phyloP scores from a whole-genome alignment of 37 sponge, comb jelly and placozoan species.

The Chondrilla cf. caribensis region DNA sequence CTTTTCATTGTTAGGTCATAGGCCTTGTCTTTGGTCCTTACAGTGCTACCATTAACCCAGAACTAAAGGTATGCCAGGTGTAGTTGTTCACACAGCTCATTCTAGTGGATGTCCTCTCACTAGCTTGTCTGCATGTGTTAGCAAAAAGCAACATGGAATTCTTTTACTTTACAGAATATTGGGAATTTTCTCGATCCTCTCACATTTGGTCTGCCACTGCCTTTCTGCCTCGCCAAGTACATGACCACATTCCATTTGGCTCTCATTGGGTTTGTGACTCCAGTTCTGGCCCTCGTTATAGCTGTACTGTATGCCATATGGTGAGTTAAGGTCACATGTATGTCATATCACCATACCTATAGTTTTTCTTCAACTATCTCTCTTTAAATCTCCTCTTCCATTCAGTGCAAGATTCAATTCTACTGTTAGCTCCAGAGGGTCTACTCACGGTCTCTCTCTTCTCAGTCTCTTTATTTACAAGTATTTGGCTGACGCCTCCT shows the following conservation, averaged over 20 bases:
- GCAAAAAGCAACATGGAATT: too few relatives aligned
- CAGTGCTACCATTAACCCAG: background rate
- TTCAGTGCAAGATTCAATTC: constrained; percentile 38
- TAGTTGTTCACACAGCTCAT: too few relatives aligned
- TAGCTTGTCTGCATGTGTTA: too few relatives aligned
- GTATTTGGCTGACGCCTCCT: background rate
- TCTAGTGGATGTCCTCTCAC: too few relatives aligned
- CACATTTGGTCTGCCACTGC: constrained; percentile 58
- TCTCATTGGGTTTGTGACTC: constrained; percentile 59
- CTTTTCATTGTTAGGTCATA: constrained; percentile 50
- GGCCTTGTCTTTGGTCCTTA: constrained; percentile 69
- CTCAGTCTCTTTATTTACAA: background rate
- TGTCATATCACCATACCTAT: background rate
- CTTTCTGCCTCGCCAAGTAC: constrained; percentile 55
- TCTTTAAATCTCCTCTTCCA: background rate
- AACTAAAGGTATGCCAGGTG: background rate
- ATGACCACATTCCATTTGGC: constrained; percentile 17
- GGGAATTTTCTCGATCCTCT: constrained; percentile 40
- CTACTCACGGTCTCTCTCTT: background rate
- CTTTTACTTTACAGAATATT: too few relatives aligned
- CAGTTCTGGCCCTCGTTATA: constrained; percentile 21
- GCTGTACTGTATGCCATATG: constrained; percentile 21
- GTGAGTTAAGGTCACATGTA: constrained; percentile 32
- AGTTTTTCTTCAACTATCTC: background rate
- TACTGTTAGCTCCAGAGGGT: constrained; percentile 27